Conservation (phyloP, 2,113 vertebrate species). For the Rhabdornis inornatus region DNA sequence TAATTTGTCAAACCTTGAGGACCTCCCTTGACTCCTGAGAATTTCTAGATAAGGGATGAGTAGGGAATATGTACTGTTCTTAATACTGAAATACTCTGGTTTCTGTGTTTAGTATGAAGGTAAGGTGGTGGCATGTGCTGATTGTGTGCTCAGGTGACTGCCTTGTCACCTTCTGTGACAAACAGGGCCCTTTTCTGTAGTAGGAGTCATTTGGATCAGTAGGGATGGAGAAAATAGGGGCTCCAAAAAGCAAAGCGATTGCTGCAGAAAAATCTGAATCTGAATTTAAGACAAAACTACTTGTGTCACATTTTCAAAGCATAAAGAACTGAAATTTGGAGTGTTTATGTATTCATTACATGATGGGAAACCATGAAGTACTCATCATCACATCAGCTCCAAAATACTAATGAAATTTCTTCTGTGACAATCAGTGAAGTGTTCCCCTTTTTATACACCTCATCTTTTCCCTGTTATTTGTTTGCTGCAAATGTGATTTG, state of each 20-base stretch:
- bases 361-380: background rate
- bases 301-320: background rate
- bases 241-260: background rate
- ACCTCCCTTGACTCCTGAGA: background rate
- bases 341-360: background rate
- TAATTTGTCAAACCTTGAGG: background rate
- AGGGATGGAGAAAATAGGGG: background rate
- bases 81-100: background rate
- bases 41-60: background rate
- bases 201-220: background rate
- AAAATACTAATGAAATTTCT: background rate
- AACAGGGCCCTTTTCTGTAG: background rate
- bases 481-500: background rate
- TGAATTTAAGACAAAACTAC: background rate
- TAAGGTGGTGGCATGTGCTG: background rate
- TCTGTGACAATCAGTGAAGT: background rate
- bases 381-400: background rate
- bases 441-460: background rate
- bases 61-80: background rate
- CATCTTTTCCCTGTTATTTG: background rate
- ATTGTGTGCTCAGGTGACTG: background rate
- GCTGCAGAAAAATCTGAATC: background rate
- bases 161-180: background rate
- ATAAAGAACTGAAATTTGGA: background rate
- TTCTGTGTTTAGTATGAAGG: background rate